Evolutionary conservation across 2,113 vertebrate species (phyloP).

Genomic region (Nanorana parkeri): DNA sequence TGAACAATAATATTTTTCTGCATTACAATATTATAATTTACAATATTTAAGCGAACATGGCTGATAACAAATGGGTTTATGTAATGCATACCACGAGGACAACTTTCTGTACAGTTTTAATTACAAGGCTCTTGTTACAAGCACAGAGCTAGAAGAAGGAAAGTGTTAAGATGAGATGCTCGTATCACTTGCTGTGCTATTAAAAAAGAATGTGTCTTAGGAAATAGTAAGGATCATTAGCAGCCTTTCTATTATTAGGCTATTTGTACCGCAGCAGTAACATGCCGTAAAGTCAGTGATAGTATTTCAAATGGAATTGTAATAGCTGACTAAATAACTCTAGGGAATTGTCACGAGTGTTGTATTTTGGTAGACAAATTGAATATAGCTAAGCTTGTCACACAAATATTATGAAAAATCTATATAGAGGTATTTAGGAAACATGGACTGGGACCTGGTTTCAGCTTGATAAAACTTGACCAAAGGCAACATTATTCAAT

Average conservation of each 20-base stretch:
- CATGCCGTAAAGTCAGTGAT: constrained; percentile 37
- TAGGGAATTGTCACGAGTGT: constrained; percentile 24
- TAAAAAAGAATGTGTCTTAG: constrained; percentile 48
- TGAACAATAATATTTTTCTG: background rate
- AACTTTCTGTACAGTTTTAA: constrained; percentile 8
- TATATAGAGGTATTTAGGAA: constrained; percentile 45
- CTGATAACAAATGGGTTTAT: background rate
- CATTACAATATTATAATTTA: too few relatives aligned
- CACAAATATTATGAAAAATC: constrained; percentile 29
- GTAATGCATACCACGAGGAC: background rate
- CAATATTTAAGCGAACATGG: background rate
- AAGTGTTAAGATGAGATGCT: constrained; percentile 22
- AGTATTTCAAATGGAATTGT: constrained; percentile 38
- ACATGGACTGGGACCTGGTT: constrained; percentile 42
- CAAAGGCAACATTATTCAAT: constrained; percentile 38
- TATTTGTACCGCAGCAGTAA: constrained; percentile 52
- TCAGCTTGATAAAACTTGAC: constrained; percentile 41
- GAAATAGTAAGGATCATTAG: constrained; percentile 18
- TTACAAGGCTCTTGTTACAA: constrained; percentile 57
- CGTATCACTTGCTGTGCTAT: constrained; percentile 10
- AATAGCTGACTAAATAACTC: constrained; percentile 37
- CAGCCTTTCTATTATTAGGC: constrained; percentile 54
- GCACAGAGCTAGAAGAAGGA: constrained; percentile 51
- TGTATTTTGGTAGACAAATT: constrained; percentile 22
- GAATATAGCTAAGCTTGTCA: constrained; percentile 36